phyloP scores from a whole-genome alignment of 2,797 vertebrate genomes.

The Hephaestus fuliginosus region DNA sequence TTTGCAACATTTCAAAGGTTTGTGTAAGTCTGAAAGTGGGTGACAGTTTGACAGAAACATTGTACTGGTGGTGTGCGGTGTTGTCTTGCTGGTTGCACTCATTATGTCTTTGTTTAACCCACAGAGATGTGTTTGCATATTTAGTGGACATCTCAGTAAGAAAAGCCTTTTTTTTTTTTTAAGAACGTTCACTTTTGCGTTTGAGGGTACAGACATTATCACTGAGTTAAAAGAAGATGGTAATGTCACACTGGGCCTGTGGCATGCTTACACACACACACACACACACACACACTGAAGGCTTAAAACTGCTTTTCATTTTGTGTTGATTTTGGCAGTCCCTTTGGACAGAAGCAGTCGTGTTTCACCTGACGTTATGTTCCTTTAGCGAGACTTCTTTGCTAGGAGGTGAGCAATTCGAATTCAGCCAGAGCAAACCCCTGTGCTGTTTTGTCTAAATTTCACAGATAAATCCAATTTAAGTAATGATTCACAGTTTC shows the following conservation, averaged over 20 bases:
- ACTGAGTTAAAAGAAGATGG: neutral
- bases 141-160: conserved; percentile 37
- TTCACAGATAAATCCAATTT: too few species aligned
- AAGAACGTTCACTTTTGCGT: conserved; percentile 10
- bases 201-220: conserved; percentile 9
- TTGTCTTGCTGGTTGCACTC: conserved; percentile 52
- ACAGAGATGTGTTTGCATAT: conserved; percentile 47
- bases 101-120: conserved; percentile 64
- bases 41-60: conserved; percentile 70
- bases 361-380: neutral
- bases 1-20: conserved; percentile 40
- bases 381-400: too few species aligned
- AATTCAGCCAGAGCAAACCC: too few species aligned
- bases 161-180: conserved; percentile 3
- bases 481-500: neutral
- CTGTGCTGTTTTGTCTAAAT: too few species aligned
- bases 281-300: too few species aligned
- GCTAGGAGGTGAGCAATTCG: too few species aligned
- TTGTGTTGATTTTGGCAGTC: too few species aligned
- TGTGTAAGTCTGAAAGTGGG: conserved; percentile 42
- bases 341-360: neutral
- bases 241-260: conserved; percentile 14
- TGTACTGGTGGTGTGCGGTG: conserved; percentile 30
- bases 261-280: neutral
- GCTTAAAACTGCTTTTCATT: too few species aligned